Evolutionary conservation across 2,113 vertebrate genomes (phyloP).

Genomic region (Geococcyx californianus): DNA sequence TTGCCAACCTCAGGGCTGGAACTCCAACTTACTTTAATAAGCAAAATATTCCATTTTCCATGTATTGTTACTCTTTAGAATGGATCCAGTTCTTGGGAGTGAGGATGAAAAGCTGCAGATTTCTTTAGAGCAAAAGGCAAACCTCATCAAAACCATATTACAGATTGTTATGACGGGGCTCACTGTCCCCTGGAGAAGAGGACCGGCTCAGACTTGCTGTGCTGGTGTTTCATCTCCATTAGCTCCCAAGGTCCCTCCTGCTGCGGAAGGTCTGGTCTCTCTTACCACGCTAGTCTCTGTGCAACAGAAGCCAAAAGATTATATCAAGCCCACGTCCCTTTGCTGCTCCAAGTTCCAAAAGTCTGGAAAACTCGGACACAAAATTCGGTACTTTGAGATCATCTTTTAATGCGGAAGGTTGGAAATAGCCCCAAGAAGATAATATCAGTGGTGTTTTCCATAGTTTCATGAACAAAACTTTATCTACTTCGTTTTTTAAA

Average conservation of each 20-base stretch:
- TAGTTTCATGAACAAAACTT: background rate
- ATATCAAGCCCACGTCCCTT: background rate
- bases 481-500: background rate
- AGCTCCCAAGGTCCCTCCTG: background rate
- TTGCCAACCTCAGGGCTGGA: conserved; percentile 56
- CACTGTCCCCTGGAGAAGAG: background rate
- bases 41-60: conserved; percentile 59
- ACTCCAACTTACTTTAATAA: conserved; percentile 38
- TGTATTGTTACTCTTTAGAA: conserved; percentile 23
- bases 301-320: background rate
- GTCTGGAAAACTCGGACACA: background rate
- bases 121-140: conserved; percentile 6
- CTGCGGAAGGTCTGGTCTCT: background rate
- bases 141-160: background rate
- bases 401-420: background rate
- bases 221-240: background rate
- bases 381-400: background rate
- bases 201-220: fast-evolving
- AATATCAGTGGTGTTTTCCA: background rate
- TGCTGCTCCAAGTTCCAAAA: background rate
- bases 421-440: conserved; percentile 1
- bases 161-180: background rate
- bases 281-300: background rate
- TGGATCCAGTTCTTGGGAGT: background rate
- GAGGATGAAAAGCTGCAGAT: background rate